These are phyloP conservation scores for Gyrodactylus bullatarudis DNA, from an alignment of 1,140 invertebrate species.

Conservation along the genomic window DNA sequence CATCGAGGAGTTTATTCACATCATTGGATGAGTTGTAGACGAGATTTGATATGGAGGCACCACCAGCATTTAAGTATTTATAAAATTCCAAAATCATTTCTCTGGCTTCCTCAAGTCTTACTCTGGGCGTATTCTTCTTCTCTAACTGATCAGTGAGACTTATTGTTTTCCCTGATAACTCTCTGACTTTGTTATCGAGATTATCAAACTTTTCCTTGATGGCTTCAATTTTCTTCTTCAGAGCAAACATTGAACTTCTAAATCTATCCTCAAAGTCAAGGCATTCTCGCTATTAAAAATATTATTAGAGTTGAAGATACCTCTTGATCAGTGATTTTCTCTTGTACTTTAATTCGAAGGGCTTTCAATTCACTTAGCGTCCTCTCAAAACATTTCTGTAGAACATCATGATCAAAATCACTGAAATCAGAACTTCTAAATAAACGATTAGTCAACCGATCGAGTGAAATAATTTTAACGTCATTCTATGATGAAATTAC, in stretches of 20 bases:
- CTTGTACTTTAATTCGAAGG: neutral
- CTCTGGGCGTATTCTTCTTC: neutral
- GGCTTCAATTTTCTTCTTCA: neutral
- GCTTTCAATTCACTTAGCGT: neutral
- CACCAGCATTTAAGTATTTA: neutral
- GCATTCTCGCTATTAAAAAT: neutral
- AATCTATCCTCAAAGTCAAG: neutral
- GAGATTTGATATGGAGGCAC: neutral
- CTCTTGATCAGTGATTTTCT: neutral
- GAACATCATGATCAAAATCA: neutral
- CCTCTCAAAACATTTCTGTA: neutral
- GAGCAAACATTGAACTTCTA: neutral
- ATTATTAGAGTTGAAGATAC: neutral
- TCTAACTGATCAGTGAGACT: neutral
- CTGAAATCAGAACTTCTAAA: neutral
- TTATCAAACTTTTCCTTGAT: neutral
- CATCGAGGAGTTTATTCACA: neutral
- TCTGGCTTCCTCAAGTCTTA: neutral
- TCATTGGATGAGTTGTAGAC: neutral
- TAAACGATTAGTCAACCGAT: neutral
- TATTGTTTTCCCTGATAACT: neutral
- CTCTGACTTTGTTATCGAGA: neutral
- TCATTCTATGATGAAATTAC: too few relatives aligned
- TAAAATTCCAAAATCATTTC: neutral
- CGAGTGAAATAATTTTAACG: neutral